phyloP scores from a whole-genome alignment of 2,113 vertebrate genomes.

The Brachyhypopomus occidentalis region DNA sequence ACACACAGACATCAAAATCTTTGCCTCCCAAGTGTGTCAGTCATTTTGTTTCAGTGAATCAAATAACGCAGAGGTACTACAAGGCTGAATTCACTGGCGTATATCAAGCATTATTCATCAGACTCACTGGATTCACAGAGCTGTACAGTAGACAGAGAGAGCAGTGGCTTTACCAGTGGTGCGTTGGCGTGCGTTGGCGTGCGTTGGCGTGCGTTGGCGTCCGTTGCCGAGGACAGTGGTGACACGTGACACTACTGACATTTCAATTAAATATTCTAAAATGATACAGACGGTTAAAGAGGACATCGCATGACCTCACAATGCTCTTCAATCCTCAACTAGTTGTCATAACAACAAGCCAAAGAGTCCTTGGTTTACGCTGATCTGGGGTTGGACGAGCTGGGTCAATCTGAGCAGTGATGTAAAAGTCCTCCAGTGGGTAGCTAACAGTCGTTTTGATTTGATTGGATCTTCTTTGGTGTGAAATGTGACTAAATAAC shows the following conservation, averaged over 20 bases:
- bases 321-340: not conserved
- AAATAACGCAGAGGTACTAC: not conserved
- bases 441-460: slow-evolving; percentile 12
- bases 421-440: slow-evolving; percentile 1
- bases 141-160: not conserved
- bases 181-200: too few relatives aligned
- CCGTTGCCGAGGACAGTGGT: not conserved
- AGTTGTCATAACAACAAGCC: slow-evolving; percentile 6
- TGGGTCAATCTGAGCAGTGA: slow-evolving; percentile 7
- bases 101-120: not conserved
- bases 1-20: not conserved
- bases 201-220: not conserved
- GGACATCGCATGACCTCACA: slow-evolving; percentile 8
- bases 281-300: slow-evolving; percentile 9
- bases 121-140: not conserved
- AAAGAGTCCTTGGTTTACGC: slow-evolving; percentile 14
- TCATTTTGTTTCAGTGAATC: slow-evolving; percentile 25
- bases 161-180: not conserved
- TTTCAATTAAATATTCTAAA: not conserved
- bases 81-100: too few relatives aligned
- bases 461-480: too few relatives aligned
- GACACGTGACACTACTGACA: not conserved
- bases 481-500: not conserved
- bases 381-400: slow-evolving; percentile 34
- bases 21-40: not conserved